These are phyloP conservation scores for Zaprionus taronus DNA, from an alignment of 1,140 invertebrate species.

Conservation along the genomic window DNA sequence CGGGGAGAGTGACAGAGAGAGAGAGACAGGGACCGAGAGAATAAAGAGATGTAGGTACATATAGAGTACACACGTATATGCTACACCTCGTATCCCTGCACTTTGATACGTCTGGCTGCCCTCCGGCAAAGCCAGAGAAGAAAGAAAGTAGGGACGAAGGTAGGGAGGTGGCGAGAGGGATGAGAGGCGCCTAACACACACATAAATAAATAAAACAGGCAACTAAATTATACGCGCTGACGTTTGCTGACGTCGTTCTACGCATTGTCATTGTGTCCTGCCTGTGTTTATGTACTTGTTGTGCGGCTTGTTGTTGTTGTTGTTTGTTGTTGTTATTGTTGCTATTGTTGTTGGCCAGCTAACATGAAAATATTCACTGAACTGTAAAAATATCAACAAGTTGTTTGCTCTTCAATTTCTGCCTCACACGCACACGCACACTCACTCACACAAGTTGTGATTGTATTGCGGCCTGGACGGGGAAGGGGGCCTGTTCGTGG, in stretches of 20 bases:
- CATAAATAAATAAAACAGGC: constrained; percentile 68
- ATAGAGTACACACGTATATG: neutral
- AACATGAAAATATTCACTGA: constrained; percentile 74
- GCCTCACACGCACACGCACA: constrained; percentile 37
- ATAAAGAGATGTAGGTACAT: neutral
- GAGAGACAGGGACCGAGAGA: neutral
- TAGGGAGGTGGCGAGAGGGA: neutral
- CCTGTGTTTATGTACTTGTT: constrained; percentile 27
- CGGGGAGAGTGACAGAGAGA: neutral
- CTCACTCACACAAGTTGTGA: constrained; percentile 40
- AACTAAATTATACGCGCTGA: constrained; percentile 67
- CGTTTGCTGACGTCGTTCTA: constrained; percentile 68
- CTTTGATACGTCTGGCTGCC: constrained; percentile 32
- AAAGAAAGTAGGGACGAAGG: neutral
- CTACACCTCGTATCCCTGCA: constrained; percentile 14
- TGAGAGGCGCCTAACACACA: constrained; percentile 19
- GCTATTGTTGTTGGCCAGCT: constrained; percentile 33
- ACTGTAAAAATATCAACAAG: constrained; percentile 83
- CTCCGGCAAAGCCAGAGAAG: constrained; percentile 16
- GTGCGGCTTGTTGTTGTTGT: constrained; percentile 13
- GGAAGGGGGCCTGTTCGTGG: neutral
- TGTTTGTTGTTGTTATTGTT: constrained; percentile 8
- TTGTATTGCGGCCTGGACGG: constrained; percentile 34
- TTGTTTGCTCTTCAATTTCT: constrained; percentile 76
- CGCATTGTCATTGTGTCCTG: constrained; percentile 45